These are phyloP conservation scores for Leucophora obtusa DNA, from an alignment of 2,888 invertebrate species.

Conservation along the genomic window DNA sequence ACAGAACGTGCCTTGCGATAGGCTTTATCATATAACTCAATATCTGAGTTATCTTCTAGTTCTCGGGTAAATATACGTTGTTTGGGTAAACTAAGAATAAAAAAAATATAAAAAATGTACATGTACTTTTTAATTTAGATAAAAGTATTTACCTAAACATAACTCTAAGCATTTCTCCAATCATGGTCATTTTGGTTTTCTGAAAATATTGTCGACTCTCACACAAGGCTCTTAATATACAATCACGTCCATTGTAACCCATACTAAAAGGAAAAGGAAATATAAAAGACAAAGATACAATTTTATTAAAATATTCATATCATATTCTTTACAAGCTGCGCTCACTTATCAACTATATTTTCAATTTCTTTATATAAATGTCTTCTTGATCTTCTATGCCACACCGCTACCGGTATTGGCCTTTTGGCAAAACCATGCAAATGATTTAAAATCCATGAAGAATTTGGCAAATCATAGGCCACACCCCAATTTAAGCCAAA, in stretches of 20 bases:
- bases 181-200: conserved; percentile 82
- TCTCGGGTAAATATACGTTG: conserved; percentile 83
- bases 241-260: conserved; percentile 87
- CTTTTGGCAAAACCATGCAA: conserved; percentile 72
- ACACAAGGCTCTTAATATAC: conserved; percentile 85
- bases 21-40: conserved; percentile 84
- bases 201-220: conserved; percentile 85
- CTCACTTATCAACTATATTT: conserved; percentile 83
- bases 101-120: neutral
- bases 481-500: conserved; percentile 86
- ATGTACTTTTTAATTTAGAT: too few relatives aligned
- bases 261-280: conserved; percentile 80
- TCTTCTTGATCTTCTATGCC: conserved; percentile 79
- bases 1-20: conserved; percentile 80
- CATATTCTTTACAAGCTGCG: neutral
- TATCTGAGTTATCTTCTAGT: conserved; percentile 83
- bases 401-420: conserved; percentile 74
- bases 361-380: conserved; percentile 73
- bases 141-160: conserved; percentile 83
- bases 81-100: conserved; percentile 82
- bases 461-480: conserved; percentile 83
- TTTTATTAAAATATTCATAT: neutral
- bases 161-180: conserved; percentile 85
- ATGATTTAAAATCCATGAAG: conserved; percentile 79
- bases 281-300: neutral